Evolutionary conservation across 2,797 vertebrate species (phyloP).

Genomic region (Sylvilagus floridanus): DNA sequence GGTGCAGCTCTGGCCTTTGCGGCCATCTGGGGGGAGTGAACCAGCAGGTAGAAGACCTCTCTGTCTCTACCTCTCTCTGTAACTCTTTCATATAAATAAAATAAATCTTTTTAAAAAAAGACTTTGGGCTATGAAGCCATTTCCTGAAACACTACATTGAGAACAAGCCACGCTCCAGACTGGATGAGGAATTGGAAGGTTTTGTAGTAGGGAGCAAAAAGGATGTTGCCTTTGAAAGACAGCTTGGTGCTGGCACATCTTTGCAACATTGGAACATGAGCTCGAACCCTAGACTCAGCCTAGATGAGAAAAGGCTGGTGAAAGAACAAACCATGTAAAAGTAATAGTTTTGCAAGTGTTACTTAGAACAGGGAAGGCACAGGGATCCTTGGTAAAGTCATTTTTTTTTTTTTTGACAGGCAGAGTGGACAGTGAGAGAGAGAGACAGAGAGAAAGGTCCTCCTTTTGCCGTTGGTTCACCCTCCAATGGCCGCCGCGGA

Average conservation of each 20-base stretch:
- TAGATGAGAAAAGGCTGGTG: slow-evolving; percentile 5
- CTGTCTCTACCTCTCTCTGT: no score
- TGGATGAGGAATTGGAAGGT: not conserved
- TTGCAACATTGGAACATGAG: slow-evolving; percentile 14
- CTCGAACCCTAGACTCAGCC: not conserved
- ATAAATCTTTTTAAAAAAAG: no score
- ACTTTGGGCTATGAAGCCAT: not conserved
- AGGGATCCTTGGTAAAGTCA: not conserved
- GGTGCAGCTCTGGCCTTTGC: no score
- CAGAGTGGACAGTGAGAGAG: no score
- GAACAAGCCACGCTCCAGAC: not conserved
- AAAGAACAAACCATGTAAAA: slow-evolving; percentile 30
- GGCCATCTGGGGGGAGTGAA: no score
- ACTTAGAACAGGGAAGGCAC: not conserved
- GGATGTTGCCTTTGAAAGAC: slow-evolving; percentile 27
- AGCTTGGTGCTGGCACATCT: not conserved
- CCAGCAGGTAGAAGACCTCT: no score
- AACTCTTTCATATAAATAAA: no score
- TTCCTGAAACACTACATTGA: not conserved
- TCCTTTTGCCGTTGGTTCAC: no score
- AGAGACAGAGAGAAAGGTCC: no score
- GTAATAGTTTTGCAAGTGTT: not conserved
- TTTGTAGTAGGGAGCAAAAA: not conserved
- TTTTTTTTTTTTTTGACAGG: no score
- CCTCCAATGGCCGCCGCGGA: no score